Evolutionary conservation across 1,140 invertebrate genomes (phyloP).

Genomic region (Berghia stephanieae): DNA sequence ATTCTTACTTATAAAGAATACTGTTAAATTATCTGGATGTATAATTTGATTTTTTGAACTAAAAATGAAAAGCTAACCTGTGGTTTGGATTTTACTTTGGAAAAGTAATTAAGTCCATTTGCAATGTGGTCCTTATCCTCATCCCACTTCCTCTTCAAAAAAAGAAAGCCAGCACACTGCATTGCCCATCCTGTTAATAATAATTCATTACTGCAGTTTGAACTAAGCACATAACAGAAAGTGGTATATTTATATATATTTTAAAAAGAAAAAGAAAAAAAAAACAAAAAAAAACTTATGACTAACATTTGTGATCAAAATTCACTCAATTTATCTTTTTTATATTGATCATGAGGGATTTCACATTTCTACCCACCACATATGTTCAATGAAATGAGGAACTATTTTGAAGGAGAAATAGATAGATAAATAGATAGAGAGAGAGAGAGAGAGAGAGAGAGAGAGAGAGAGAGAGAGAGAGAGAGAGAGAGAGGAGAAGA

Average conservation of each 20-base stretch:
- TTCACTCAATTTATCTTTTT: too few relatives aligned
- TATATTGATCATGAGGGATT: too few relatives aligned
- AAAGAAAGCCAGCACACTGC: conserved; percentile 85
- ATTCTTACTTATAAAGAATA: neutral
- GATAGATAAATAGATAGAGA: neutral
- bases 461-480: conserved; percentile 17
- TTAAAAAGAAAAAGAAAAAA: neutral
- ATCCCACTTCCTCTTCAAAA: conserved; percentile 83
- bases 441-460: conserved; percentile 19
- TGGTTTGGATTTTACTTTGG: conserved; percentile 70
- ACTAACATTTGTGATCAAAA: neutral
- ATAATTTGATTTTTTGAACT: neutral
- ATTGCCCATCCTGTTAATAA: conserved; percentile 80
- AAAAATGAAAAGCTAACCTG: conserved; percentile 51
- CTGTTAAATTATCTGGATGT: neutral
- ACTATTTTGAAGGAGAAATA: neutral
- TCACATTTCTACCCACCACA: too few relatives aligned
- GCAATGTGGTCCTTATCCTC: conserved; percentile 77
- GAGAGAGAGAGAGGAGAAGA: conserved; percentile 11
- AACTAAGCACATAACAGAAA: too few relatives aligned
- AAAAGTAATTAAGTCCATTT: conserved; percentile 79
- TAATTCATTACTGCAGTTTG: too few relatives aligned
- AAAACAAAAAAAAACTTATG: neutral
- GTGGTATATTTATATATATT: neutral
- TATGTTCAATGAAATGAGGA: neutral